Evolutionary conservation across 2,888 invertebrate species (phyloP), one percentile per base, ranked within the genome.

Genomic region (Macrophya annulata): DNA sequence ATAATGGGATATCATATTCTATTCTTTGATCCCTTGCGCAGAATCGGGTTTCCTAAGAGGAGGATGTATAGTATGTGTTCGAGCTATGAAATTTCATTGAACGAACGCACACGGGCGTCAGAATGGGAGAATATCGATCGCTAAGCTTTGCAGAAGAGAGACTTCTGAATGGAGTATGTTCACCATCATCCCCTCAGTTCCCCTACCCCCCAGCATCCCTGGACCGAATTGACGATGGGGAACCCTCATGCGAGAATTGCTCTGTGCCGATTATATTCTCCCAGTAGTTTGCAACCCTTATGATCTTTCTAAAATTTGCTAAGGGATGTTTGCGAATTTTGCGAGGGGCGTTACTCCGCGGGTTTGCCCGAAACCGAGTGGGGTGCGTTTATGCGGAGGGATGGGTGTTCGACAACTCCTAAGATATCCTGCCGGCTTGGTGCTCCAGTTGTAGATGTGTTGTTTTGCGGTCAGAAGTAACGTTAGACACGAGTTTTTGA

Each of bases 241-340:
- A 86, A 88, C 88, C 74, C 40, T 71, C 17, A 74, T 83, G 84
- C 62, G 71, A 85, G 86, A 87, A 86, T 71, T 84, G 59, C 89
- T 89, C 88, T 85, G 68, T 21, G 17, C 8, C 76, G 10, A 21
- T 85, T 74, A 89, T 90, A 88, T 77, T 84, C 86, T 87, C 92
- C 92, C 90, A 89, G 86, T 91, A 89, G 87, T 21, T 83, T 72
- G 87, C 91, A 83, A 92, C 92, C 92, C 92, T 90, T 88, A 86
- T 89, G 89, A 90, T 87, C 89, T 88, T 88, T 90, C 88, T 85
- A 84, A 86, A 86, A 86, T 89, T 88, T 85, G 87, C 82, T 82
- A 86, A 86, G 87, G 87, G 88, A 87, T 88, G 88, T 88, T 87
- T 87, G 87, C 79, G 86, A 86, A 87, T 85, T 84, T 71, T 10